Evolutionary conservation across 2,888 invertebrate genomes (phyloP), one percentile per base, ranked within the genome.

Genomic region (Thecocarcelia acutangulata): DNA sequence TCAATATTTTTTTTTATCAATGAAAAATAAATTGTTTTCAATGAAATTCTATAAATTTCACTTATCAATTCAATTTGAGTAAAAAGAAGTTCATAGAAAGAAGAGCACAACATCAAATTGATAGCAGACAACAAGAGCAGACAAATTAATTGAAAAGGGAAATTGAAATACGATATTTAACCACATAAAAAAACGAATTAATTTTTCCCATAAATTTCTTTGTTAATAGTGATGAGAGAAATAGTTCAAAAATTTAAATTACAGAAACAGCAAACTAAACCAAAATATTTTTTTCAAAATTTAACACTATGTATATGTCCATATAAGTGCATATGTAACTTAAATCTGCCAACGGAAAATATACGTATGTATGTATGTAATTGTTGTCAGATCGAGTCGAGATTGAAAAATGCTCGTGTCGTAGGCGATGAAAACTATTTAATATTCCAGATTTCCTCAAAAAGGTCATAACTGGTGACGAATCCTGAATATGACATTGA

Each of bases 61-160:
- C 44, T 69, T 61, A 68, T 69, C 37, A 76, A 40, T 13, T 68
- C 33, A 68, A 76, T 21, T 37, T 44, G 50, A 52, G 58, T 59
- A 59, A 75, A 59, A 21, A 48, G 37, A 74, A 68, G 59, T 59
- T 52, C 24, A 50, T 59, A 50, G 15, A 42, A 70, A 50, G 52
- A 66, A 28, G 19, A 17, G 6, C 50, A n/a, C 52, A 52, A 24
- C 52, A 46, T 54, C 13, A 54, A 42, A 37, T 52, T 48, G 12
- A 44, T 68, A 54, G 68, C 12, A 74, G 61, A 69, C 13, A 75
- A 44, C 13, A 48, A 17, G 1, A 37, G 46, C 13, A 73, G 50
- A 46, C 46, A 56, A 56, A 17, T 46, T 64, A 24, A 76, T 69
- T 63, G 12, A 52, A 76, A 61, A 69, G 68, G 68, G 28, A 63